These are phyloP conservation scores for Ormyrus labotus DNA, from an alignment of 2,888 invertebrate genomes.

Conservation along the genomic window DNA sequence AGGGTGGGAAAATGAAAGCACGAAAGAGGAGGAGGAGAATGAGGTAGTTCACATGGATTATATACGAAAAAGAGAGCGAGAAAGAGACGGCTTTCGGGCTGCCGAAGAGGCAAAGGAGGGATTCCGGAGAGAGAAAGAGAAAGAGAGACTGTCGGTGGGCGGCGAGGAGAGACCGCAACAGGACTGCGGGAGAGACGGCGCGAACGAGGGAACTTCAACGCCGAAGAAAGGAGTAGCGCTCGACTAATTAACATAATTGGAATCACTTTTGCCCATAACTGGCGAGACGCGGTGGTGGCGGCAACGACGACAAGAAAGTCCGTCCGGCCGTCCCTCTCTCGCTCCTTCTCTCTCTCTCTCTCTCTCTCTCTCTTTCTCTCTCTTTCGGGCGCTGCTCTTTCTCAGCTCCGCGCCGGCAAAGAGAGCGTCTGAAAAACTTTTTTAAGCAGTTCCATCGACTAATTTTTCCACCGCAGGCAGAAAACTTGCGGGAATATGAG, in stretches of 20 bases:
- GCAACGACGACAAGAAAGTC: slow-evolving; percentile 60
- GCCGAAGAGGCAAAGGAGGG: slow-evolving; percentile 39
- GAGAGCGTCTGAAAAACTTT: slow-evolving; percentile 58
- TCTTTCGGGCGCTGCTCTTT: not conserved
- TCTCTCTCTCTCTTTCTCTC: not conserved
- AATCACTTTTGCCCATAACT: slow-evolving; percentile 66
- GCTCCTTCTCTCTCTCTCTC: not conserved
- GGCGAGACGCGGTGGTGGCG: slow-evolving; percentile 57
- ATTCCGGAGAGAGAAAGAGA: slow-evolving; percentile 27
- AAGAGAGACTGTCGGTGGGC: slow-evolving; percentile 34
- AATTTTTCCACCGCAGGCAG: slow-evolving; percentile 59
- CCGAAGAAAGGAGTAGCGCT: slow-evolving; percentile 58
- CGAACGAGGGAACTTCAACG: slow-evolving; percentile 67
- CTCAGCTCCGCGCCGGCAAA: slow-evolving; percentile 2
- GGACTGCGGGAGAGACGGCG: slow-evolving; percentile 55
- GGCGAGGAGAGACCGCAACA: slow-evolving; percentile 45
- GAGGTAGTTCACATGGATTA: slow-evolving; percentile 10
- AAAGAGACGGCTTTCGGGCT: slow-evolving; percentile 1
- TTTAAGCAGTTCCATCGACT: slow-evolving; percentile 61
- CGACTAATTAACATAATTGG: slow-evolving; percentile 70
- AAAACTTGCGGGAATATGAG: slow-evolving; percentile 41
- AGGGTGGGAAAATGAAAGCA: slow-evolving; percentile 26
- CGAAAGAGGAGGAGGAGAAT: slow-evolving; percentile 1
- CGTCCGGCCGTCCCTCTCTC: not conserved
- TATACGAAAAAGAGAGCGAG: slow-evolving; percentile 15